Percentiles rank a stretch among this genome's conserved stretches.
phyloP scores from a whole-genome alignment of 2,888 invertebrate species.

The Drosophila nr. perissopoda region DNA sequence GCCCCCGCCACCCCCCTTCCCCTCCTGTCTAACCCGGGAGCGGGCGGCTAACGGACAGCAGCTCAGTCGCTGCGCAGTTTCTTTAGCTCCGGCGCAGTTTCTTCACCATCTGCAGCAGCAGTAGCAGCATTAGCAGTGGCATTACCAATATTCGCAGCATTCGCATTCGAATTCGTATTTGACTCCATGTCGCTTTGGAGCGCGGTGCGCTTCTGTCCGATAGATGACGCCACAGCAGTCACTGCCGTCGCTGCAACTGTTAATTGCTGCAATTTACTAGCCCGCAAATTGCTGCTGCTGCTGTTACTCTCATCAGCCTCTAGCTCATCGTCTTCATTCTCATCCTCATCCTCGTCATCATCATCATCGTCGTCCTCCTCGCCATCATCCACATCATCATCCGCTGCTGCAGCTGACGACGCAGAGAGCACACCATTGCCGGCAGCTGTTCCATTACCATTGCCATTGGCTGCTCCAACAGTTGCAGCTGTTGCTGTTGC shows the following conservation, averaged over 20 bases:
- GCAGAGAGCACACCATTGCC: slow-evolving; percentile 42
- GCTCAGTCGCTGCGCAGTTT: slow-evolving; percentile 84
- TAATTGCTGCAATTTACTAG: slow-evolving; percentile 66
- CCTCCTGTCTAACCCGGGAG: not conserved
- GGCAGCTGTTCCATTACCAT: slow-evolving; percentile 73
- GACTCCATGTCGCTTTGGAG: slow-evolving; percentile 68
- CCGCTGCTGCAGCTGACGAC: slow-evolving; percentile 16
- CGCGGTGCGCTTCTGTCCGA: slow-evolving; percentile 74
- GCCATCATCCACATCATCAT: slow-evolving; percentile 41
- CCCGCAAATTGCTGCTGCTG: slow-evolving; percentile 67
- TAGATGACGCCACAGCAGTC: slow-evolving; percentile 50
- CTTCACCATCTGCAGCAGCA: slow-evolving; percentile 67
- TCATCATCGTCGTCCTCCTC: slow-evolving; percentile 53
- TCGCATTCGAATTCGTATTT: slow-evolving; percentile 24
- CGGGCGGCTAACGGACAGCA: slow-evolving; percentile 22
- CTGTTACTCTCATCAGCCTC: slow-evolving; percentile 77
- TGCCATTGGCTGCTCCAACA: slow-evolving; percentile 55
- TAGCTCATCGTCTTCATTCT: slow-evolving; percentile 68
- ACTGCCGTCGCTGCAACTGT: slow-evolving; percentile 51
- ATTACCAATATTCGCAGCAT: slow-evolving; percentile 17
- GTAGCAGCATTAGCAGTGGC: slow-evolving; percentile 45
- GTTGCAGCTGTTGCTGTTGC: slow-evolving; percentile 11
- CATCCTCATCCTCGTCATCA: slow-evolving; percentile 65
- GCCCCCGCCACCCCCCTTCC: not conserved
- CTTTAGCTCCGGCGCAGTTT: slow-evolving; percentile 82